Conservation (phyloP, 2,888 invertebrate species). For the Idaea aversata region DNA sequence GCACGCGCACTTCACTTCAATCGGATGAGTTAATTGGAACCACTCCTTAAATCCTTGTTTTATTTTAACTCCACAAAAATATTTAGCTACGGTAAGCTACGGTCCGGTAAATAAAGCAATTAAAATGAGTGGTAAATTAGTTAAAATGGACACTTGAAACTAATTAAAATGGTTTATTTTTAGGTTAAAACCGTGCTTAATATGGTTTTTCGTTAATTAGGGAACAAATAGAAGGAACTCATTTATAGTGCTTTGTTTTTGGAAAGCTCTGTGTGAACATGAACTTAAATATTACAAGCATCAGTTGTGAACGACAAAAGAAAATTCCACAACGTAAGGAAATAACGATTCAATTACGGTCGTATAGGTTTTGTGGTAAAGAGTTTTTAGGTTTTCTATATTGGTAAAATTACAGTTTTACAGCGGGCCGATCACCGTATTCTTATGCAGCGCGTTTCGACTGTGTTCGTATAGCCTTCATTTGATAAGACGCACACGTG, state of each 20-base stretch:
- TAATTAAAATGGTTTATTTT: background rate
- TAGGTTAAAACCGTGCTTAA: background rate
- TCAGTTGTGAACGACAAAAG: background rate
- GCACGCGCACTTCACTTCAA: constrained; percentile 17
- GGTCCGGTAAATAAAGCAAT: background rate
- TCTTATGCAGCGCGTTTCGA: too few relatives aligned
- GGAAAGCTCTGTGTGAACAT: background rate
- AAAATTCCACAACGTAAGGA: too few relatives aligned
- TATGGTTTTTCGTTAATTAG: background rate
- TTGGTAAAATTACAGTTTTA: too few relatives aligned
- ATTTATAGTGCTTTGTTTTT: background rate
- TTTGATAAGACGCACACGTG: too few relatives aligned
- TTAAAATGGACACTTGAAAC: constrained; percentile 2
- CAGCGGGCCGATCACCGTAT: too few relatives aligned
- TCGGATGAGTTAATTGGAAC: constrained; percentile 24
- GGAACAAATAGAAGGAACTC: background rate
- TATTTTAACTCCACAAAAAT: constrained; percentile 5
- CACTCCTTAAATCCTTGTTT: constrained; percentile 3
- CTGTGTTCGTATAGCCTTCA: too few relatives aligned
- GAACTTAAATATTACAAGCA: background rate
- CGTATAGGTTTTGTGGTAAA: too few relatives aligned
- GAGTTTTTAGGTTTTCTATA: too few relatives aligned
- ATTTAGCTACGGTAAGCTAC: constrained; percentile 1
- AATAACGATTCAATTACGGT: too few relatives aligned
- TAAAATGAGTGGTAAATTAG: constrained; percentile 3